Base-by-base conservation (phyloP, 35 echinoderm and acorn worm genomes). In the Apostichopus japonicus region DNA sequence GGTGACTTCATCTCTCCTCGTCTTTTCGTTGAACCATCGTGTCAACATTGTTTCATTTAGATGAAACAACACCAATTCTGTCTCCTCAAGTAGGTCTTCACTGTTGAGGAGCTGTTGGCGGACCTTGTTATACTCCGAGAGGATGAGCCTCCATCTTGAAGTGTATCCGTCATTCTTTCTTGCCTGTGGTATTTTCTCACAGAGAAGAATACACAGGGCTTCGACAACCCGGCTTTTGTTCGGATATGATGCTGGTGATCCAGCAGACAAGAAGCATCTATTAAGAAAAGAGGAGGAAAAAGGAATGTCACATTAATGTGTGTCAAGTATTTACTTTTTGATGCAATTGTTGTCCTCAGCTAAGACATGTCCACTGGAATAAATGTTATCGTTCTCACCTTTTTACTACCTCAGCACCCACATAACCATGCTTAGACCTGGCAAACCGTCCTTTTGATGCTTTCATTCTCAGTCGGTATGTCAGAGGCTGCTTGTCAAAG, bases 221-320 rank as follows among this genome's bases (percentile, higher is more conserved):
- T 84, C 81, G 22, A 84, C 33, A 23, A 84, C 24, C 17, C 81
- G 9, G 55, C 81, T 84, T 13, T 55, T 44, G 53, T 10, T 53
- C 5, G 81, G 81, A n/a, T 10, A 13, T 55, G 53, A 53, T 9
- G 81, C 24, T 9, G 81, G 81, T 23, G 81, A 44, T 15, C 81
- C 81, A 84, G 24, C 81, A 53, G 81, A 53, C 53, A 84, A 84
- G 81, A 84, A 84, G 53, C 81, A 84, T 54, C 81, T 84, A 53
- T 22, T 19, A 13, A 78, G 21, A 33, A 17, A 78, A 22, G 25
- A 44, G 77, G 27, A 33, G 27, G 27, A 33, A 33, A 33, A 33
- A 33, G 27, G 27, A 33, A 33, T 33, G 27, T 33, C 27, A 79
- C 8, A 79, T 24, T 10, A 79, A 79, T 23, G 10, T 79, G 10